phyloP scores from a whole-genome alignment of 2,888 invertebrate species.

The Sphaerophoria taeniata region DNA sequence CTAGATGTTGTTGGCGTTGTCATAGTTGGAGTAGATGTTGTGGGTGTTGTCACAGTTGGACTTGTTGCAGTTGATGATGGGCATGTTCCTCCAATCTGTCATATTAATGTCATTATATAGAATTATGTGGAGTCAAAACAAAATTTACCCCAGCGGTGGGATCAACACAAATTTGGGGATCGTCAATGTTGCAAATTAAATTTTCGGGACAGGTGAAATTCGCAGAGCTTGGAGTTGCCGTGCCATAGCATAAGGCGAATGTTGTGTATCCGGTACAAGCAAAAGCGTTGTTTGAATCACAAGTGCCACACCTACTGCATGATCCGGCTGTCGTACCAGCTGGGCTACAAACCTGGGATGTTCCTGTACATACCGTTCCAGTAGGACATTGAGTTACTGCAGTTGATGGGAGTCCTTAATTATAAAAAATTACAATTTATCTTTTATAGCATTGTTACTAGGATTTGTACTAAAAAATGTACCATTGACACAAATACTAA shows the following conservation, averaged over 20 bases:
- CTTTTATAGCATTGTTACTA: neutral
- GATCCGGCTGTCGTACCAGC: neutral
- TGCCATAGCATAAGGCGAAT: slow-evolving; percentile 42
- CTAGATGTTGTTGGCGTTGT: neutral
- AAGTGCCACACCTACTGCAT: slow-evolving; percentile 31
- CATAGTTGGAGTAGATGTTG: neutral
- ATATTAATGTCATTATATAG: neutral
- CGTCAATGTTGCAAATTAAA: slow-evolving; percentile 41
- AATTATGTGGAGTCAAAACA: neutral
- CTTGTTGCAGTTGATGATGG: slow-evolving; percentile 14
- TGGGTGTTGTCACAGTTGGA: neutral
- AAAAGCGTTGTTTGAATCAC: slow-evolving; percentile 6
- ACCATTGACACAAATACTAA: slow-evolving; percentile 49
- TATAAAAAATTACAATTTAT: neutral
- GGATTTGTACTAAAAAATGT: neutral
- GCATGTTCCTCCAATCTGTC: slow-evolving; percentile 49
- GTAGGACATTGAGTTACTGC: slow-evolving; percentile 18
- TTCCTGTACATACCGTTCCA: slow-evolving; percentile 43
- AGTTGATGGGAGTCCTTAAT: slow-evolving; percentile 29
- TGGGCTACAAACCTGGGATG: slow-evolving; percentile 10
- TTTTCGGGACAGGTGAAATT: slow-evolving; percentile 21
- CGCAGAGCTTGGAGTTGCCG: neutral
- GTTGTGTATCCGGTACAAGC: slow-evolving; percentile 38
- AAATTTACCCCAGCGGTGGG: slow-evolving; percentile 28
- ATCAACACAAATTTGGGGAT: slow-evolving; percentile 42